These are phyloP conservation scores for Flabesymbios commensalis DNA, from an alignment of 2,888 invertebrate genomes.

Conservation along the genomic window DNA sequence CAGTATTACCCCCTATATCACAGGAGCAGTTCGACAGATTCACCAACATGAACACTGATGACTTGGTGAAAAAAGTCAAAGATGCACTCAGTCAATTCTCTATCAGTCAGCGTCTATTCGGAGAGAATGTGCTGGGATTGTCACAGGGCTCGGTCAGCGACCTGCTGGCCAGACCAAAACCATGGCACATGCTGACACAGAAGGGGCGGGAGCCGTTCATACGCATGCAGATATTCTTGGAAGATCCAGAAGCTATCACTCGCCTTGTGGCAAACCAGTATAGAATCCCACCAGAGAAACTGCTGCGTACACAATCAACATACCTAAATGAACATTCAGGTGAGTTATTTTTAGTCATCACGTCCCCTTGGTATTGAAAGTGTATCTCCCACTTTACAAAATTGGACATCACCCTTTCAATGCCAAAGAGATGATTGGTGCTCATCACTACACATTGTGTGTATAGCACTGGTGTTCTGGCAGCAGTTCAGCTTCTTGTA, in stretches of 20 bases:
- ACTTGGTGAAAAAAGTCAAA: conserved; percentile 83
- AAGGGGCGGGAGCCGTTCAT: conserved; percentile 82
- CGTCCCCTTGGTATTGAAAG: background rate
- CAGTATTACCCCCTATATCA: conserved; percentile 95
- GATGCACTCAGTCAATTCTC: conserved; percentile 64
- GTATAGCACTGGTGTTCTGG: too few relatives aligned
- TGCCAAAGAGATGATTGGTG: conserved; percentile 48
- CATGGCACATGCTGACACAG: conserved; percentile 99
- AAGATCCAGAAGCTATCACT: conserved; percentile 93
- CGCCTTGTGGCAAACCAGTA: conserved; percentile 94
- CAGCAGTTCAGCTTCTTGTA: too few relatives aligned
- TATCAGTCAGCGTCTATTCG: conserved; percentile 94
- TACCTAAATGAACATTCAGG: background rate
- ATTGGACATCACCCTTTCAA: conserved; percentile 45
- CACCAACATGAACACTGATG: conserved; percentile 96
- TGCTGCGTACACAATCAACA: conserved; percentile 11
- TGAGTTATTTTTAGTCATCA: background rate
- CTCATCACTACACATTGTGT: too few relatives aligned
- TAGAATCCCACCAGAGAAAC: conserved; percentile 88
- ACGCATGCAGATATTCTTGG: conserved; percentile 83
- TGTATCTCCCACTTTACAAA: conserved; percentile 41
- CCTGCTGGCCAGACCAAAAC: conserved; percentile 93
- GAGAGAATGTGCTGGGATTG: conserved; percentile 85
- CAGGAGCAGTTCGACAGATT: conserved; percentile 99
- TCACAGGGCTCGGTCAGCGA: conserved; percentile 90